Evolutionary conservation across 2,113 vertebrate species (phyloP).

Genomic region (Vulpes lagopus): DNA sequence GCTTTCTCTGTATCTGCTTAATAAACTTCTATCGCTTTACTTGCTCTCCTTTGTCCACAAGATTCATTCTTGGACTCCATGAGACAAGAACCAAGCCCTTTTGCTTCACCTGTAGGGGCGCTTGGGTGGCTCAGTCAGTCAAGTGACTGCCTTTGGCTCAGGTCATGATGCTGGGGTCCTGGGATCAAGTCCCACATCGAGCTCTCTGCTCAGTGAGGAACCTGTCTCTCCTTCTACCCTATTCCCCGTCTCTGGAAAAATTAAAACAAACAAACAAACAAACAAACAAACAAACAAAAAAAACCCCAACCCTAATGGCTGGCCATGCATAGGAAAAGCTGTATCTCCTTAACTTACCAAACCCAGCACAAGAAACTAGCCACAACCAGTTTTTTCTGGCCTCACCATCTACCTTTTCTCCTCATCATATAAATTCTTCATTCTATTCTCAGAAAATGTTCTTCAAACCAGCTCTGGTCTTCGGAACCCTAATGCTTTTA

Average conservation of each 20-base stretch:
- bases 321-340: not conserved
- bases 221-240: not conserved
- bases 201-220: not conserved
- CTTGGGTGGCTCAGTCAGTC: not conserved
- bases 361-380: not conserved
- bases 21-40: no score
- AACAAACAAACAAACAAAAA: not conserved
- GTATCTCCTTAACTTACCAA: not conserved
- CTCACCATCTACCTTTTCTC: not conserved
- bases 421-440: not conserved
- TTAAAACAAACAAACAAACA: no score
- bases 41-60: no score
- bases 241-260: no score
- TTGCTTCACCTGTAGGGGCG: not conserved
- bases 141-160: not conserved
- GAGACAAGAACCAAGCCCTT: no score
- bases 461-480: not conserved
- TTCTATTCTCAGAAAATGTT: slow-evolving; percentile 26
- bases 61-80: no score
- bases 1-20: no score
- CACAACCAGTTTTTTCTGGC: not conserved
- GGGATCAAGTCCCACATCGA: no score
- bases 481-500: not conserved
- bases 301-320: not conserved
- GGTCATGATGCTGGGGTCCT: not conserved